Percentiles rank a stretch among this genome's conserved stretches.
Conservation (phyloP, 2,113 vertebrate genomes). For the Tragelaphus imberbis region DNA sequence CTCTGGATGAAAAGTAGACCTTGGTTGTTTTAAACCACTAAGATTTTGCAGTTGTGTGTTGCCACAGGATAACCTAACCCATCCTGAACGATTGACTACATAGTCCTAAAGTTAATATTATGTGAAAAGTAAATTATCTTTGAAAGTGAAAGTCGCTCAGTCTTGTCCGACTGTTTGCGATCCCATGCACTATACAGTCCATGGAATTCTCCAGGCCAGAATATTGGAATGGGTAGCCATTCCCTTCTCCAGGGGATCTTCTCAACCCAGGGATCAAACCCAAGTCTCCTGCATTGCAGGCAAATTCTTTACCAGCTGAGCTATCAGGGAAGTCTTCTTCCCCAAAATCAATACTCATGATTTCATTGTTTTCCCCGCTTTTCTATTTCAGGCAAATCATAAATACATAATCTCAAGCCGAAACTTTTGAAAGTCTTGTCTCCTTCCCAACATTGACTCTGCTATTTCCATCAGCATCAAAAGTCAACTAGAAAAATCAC, state of each 20-base stretch:
- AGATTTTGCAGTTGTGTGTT: neutral
- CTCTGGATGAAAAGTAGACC: neutral
- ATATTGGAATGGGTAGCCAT: neutral
- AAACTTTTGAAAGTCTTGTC: neutral
- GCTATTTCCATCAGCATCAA: neutral
- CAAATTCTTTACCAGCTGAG: neutral
- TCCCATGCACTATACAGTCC: neutral
- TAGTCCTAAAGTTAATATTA: neutral
- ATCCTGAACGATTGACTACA: neutral
- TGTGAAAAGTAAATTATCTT: conserved; percentile 5
- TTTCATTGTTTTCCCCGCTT: neutral
- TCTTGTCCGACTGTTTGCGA: neutral
- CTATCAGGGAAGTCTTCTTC: neutral
- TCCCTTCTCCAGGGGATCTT: neutral
- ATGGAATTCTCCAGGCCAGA: neutral
- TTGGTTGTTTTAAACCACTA: neutral
- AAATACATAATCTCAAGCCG: neutral
- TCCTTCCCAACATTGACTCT: neutral
- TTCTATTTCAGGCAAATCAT: neutral
- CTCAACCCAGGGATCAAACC: neutral
- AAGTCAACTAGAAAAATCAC: neutral
- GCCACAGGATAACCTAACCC: neutral
- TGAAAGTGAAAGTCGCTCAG: neutral
- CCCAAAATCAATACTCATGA: neutral
- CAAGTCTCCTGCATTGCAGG: neutral